Conservation (phyloP, 2,888 invertebrate species). For the Steromphala cineraria region DNA sequence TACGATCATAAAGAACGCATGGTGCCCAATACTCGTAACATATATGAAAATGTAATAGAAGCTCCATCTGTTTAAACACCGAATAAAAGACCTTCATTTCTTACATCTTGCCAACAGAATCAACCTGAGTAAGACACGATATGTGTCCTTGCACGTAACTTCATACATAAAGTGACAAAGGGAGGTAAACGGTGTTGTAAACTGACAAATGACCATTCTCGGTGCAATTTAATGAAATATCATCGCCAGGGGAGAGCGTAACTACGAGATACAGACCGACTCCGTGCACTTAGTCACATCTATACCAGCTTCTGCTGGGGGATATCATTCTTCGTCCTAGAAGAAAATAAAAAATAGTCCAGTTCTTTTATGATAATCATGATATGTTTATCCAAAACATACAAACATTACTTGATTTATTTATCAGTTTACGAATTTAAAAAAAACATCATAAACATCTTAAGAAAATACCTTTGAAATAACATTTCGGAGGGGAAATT, state of each 20-base stretch:
- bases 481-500: too few species aligned
- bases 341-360: too few species aligned
- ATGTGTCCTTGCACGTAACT: too few species aligned
- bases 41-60: constrained; percentile 21
- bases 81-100: constrained; percentile 15
- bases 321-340: too few species aligned
- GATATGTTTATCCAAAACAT: too few species aligned
- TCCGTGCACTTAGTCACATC: not conserved
- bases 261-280: not conserved
- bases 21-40: not conserved
- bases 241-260: not conserved
- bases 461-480: too few species aligned
- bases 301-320: too few species aligned
- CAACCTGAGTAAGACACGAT: not conserved
- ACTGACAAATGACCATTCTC: not conserved
- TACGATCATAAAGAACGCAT: not conserved
- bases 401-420: too few species aligned
- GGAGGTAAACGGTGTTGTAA: not conserved
- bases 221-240: constrained; percentile 9
- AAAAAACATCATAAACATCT: too few species aligned
- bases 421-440: too few species aligned
- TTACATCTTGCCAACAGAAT: constrained; percentile 1
- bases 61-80: constrained; percentile 15
- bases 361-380: too few species aligned
- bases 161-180: not conserved